A percentile compares a stretch with the other conserved stretches of the same genome.
Evolutionary conservation across 2,797 vertebrate genomes (phyloP).

Genomic region (Sebastes matsubarae): DNA sequence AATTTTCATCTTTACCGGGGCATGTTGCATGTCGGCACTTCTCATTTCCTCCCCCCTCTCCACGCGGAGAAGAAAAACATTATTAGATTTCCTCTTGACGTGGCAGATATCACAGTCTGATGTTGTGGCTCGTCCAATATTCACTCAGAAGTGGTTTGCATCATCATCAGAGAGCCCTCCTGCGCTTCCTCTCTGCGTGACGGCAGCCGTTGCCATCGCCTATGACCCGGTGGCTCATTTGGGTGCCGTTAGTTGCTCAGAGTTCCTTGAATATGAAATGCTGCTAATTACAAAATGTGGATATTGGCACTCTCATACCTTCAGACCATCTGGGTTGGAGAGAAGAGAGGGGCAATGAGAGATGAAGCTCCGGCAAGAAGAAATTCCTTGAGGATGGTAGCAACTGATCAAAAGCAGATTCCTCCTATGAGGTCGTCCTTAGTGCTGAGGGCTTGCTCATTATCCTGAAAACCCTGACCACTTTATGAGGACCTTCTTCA

Average conservation of each 20-base stretch:
- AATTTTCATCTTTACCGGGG: constrained; percentile 11
- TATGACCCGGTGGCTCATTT: constrained; percentile 10
- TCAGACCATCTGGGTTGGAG: constrained; percentile 40
- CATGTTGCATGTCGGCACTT: constrained; percentile 24
- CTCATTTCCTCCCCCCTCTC: constrained; percentile 48
- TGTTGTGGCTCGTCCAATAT: constrained; percentile 22
- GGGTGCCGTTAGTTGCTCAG: constrained; percentile 22
- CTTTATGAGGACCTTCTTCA: not conserved
- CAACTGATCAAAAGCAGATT: constrained; percentile 54
- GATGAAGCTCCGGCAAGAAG: constrained; percentile 1
- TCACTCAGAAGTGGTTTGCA: constrained; percentile 33
- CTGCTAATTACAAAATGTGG: constrained; percentile 52
- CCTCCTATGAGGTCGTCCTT: not conserved
- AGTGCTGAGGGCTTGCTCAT: not conserved
- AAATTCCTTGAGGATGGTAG: constrained; percentile 35
- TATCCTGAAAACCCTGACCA: not conserved
- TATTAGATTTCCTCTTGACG: constrained; percentile 56
- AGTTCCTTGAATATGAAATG: constrained; percentile 42
- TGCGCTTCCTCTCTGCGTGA: not conserved
- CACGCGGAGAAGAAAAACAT: constrained; percentile 12
- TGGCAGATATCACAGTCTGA: constrained; percentile 30
- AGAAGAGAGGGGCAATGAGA: constrained; percentile 8
- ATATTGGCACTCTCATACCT: constrained; percentile 26
- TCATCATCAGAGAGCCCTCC: constrained; percentile 15
- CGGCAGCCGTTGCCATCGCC: not conserved